Conservation (phyloP, 2,113 vertebrate species). For the Oplegnathus fasciatus region DNA sequence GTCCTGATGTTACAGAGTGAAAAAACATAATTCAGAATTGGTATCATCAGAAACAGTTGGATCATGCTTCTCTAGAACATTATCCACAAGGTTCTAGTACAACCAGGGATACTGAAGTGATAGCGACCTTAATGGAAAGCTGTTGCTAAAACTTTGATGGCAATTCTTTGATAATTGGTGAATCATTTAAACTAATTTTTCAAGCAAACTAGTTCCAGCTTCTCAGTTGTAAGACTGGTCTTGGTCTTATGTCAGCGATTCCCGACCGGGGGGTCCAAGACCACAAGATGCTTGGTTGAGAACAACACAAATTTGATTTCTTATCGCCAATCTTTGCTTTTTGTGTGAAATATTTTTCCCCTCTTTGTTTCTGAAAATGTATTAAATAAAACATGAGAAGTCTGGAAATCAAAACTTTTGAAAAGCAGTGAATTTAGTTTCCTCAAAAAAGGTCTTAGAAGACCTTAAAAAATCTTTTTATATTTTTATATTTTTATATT, state of each 20-base stretch:
- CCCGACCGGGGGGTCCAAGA: neutral
- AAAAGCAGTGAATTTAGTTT: too few relatives aligned
- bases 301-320: neutral
- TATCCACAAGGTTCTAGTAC: too few relatives aligned
- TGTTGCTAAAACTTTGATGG: neutral
- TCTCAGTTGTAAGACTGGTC: neutral
- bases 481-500: too few relatives aligned
- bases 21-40: neutral
- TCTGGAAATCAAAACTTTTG: neutral
- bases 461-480: too few relatives aligned
- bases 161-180: too few relatives aligned
- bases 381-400: neutral
- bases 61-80: neutral
- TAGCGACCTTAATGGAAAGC: neutral
- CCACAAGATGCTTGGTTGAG: neutral
- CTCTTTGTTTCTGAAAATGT: neutral
- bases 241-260: neutral
- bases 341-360: neutral
- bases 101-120: neutral
- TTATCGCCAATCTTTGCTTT: neutral
- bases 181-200: neutral
- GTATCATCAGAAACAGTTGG: neutral
- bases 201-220: neutral
- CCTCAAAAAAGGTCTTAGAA: too few relatives aligned
- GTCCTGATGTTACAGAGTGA: neutral